Conservation (phyloP, 1,140 invertebrate species). For the Ceratitis capitata region DNA sequence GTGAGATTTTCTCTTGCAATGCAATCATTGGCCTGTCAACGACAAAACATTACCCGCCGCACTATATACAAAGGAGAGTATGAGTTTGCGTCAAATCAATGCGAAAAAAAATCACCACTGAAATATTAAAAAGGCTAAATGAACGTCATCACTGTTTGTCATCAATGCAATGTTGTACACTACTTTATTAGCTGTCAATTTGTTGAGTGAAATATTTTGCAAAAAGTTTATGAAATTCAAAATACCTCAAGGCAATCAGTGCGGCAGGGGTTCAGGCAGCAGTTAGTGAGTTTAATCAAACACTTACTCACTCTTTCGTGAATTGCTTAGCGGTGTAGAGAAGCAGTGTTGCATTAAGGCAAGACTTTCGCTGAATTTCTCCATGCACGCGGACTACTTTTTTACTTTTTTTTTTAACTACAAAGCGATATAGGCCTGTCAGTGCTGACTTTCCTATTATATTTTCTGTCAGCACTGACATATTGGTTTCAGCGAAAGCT, state of each 20-base stretch:
- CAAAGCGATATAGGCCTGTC: neutral
- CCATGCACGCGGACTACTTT: neutral
- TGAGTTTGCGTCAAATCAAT: neutral
- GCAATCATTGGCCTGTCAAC: neutral
- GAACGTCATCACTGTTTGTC: neutral
- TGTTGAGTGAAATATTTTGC: neutral
- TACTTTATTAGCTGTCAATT: slow-evolving; percentile 37
- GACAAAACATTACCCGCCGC: neutral
- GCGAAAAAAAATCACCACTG: neutral
- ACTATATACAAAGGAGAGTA: neutral
- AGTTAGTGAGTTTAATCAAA: neutral
- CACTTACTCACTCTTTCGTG: neutral
- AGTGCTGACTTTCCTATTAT: neutral
- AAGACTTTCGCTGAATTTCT: neutral
- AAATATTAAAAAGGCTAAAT: neutral
- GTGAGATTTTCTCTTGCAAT: slow-evolving; percentile 7
- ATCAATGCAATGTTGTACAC: slow-evolving; percentile 29
- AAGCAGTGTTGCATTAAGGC: neutral
- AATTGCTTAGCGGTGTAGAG: neutral
- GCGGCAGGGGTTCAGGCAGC: neutral
- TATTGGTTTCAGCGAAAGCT: neutral
- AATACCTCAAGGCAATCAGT: neutral
- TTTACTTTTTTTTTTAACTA: too few species aligned
- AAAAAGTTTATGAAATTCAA: neutral
- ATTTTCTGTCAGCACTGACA: neutral